Base-by-base conservation (phyloP, 2,888 invertebrate genomes). In the Petrolisthes manimaculis region DNA sequence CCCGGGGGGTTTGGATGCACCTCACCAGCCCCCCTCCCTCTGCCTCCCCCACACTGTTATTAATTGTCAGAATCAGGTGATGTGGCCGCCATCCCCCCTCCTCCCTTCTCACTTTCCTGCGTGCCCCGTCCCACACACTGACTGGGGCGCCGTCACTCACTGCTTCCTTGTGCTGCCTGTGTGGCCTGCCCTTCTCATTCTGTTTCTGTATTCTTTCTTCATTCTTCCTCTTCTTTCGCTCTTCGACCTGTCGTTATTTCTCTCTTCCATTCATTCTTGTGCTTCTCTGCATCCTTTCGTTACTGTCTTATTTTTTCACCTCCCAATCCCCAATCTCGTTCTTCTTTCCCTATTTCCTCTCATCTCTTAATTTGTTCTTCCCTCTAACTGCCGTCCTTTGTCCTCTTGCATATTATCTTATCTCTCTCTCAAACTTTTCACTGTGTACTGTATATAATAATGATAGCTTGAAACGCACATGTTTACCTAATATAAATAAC, bases 41-140 rank as follows among this genome's bases (percentile, higher is more conserved):
- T 79, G 67, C 61, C 37, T 18, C 82, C 82, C 51, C 51, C 69
- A 71, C 82, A 67, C 82, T n/a, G 53, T 82, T 82, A 82, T 82
- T 82, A 55, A 61, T 82, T 61, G 82, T 82, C 82, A 82, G 37
- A 61, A 69, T 69, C 82, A 82, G 82, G 82, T 82, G 82, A 67
- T 51, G 82, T 82, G 82, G 82, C 82, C 82, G 51, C 82, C 37
- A 21, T 51, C 69, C 51, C 80, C 21, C n/a, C 51, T 69, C 82
- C 82, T 82, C 69, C 67, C 82, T 82, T 55, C 82, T 82, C 69
- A 82, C 82, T 82, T 55, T 82, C 82, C 37, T 37, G 37, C 82
- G 69, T 69, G 82, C 71, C 71, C 71, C 71, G 71, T n/a, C 71
- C 71, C 71, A 71, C 71, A 71, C 71, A 71, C 9, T 71, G 71